A percentile compares a stretch with the other conserved stretches of the same genome.
Conservation (phyloP, 2,797 vertebrate genomes). For the Dendrocincla tyrannina region DNA sequence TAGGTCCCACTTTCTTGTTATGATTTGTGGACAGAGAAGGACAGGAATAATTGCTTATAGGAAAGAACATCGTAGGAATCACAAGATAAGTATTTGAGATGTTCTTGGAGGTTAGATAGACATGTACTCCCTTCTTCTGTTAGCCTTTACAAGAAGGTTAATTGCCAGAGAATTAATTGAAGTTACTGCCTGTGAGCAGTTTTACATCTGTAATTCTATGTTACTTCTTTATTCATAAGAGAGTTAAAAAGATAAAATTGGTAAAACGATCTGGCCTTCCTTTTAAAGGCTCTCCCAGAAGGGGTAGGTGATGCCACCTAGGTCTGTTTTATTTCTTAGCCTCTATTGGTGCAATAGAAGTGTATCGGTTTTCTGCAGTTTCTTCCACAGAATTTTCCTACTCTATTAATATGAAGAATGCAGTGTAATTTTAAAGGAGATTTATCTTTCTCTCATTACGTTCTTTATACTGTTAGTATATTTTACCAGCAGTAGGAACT, state of each 20-base stretch:
- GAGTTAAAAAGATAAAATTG: background rate
- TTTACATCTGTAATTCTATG: slow-evolving; percentile 24
- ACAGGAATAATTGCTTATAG: background rate
- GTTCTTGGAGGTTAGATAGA: background rate
- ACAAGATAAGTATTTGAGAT: background rate
- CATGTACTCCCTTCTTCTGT: background rate
- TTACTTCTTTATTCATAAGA: background rate
- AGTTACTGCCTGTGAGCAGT: background rate
- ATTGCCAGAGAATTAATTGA: slow-evolving; percentile 43
- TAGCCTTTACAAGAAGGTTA: slow-evolving; percentile 44
- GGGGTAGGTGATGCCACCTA: background rate
- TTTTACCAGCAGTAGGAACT: background rate
- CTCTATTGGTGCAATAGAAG: background rate
- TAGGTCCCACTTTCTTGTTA: background rate
- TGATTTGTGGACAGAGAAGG: background rate
- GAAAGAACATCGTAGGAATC: background rate
- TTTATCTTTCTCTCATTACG: background rate
- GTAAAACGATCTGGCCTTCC: background rate
- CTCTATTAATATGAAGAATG: background rate
- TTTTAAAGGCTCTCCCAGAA: background rate
- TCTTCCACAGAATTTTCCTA: background rate
- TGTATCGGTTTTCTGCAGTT: background rate
- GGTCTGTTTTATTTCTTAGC: background rate
- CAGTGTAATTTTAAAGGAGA: background rate
- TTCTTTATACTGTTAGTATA: background rate